Conservation (phyloP, 2,797 vertebrate genomes). For the Orientallactaga sibirica region DNA sequence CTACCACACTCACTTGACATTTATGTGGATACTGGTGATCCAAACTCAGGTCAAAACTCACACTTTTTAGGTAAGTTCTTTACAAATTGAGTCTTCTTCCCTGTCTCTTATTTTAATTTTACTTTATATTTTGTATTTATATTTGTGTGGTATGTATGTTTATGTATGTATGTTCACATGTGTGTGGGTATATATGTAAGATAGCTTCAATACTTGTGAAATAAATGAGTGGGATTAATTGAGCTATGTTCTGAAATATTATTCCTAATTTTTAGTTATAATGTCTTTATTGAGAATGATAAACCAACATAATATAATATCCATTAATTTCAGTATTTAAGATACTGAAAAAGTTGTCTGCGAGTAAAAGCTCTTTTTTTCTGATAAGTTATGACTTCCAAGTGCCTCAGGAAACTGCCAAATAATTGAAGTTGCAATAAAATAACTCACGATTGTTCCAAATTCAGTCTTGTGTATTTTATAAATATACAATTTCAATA, state of each 20-base stretch:
- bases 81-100: no score
- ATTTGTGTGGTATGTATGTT: no score
- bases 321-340: neutral
- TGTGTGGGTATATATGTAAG: no score
- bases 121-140: no score
- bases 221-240: neutral
- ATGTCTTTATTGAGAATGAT: neutral
- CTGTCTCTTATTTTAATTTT: no score
- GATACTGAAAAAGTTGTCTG: neutral
- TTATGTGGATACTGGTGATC: no score
- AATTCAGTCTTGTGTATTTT: constrained; percentile 60
- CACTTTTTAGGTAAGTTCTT: no score
- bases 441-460: constrained; percentile 10
- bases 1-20: no score
- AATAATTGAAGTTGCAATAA: constrained; percentile 14
- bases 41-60: no score
- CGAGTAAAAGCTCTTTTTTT: neutral
- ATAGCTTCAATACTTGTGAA: neutral
- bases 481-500: constrained; percentile 46
- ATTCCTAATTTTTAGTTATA: neutral
- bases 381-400: neutral
- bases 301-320: neutral
- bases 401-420: neutral
- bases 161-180: no score
- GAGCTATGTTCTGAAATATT: neutral